Conservation (phyloP, 1,140 invertebrate species). For the Tetranychus urticae region DNA sequence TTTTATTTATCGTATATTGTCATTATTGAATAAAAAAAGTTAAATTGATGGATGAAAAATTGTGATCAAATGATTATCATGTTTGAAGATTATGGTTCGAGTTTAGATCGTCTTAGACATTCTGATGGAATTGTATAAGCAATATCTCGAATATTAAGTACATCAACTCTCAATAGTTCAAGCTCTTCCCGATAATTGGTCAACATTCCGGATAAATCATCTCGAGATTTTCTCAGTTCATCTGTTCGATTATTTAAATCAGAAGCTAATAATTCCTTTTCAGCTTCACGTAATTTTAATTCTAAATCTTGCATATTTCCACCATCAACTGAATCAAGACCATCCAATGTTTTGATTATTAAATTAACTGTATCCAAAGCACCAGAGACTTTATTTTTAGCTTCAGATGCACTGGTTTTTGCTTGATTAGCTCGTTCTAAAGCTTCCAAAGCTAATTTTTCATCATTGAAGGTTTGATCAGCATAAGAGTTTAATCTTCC, state of each 20-base stretch:
- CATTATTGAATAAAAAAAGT: too few species aligned
- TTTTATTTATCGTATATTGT: too few species aligned
- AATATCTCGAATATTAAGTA: constrained; percentile 64
- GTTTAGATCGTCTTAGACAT: constrained; percentile 42
- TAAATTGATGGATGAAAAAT: too few species aligned
- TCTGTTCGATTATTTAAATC: constrained; percentile 51
- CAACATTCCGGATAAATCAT: constrained; percentile 44
- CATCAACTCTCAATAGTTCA: constrained; percentile 40
- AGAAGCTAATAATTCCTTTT: constrained; percentile 40
- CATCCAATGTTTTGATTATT: constrained; percentile 44
- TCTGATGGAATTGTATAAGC: constrained; percentile 46
- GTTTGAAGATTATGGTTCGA: constrained; percentile 22
- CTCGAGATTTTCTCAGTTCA: constrained; percentile 39
- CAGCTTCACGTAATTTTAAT: constrained; percentile 39
- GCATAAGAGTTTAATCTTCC: constrained; percentile 41
- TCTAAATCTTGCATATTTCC: constrained; percentile 43
- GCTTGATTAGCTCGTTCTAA: constrained; percentile 58
- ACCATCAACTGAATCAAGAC: constrained; percentile 26
- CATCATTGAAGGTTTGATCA: constrained; percentile 43
- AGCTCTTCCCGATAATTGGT: constrained; percentile 59
- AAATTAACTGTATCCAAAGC: constrained; percentile 45
- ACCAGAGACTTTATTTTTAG: constrained; percentile 50
- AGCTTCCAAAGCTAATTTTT: constrained; percentile 40
- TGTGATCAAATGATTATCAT: neutral
- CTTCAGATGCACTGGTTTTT: constrained; percentile 48